Base-by-base conservation (phyloP, 2,113 vertebrate species). In the Pseudopodoces humilis region DNA sequence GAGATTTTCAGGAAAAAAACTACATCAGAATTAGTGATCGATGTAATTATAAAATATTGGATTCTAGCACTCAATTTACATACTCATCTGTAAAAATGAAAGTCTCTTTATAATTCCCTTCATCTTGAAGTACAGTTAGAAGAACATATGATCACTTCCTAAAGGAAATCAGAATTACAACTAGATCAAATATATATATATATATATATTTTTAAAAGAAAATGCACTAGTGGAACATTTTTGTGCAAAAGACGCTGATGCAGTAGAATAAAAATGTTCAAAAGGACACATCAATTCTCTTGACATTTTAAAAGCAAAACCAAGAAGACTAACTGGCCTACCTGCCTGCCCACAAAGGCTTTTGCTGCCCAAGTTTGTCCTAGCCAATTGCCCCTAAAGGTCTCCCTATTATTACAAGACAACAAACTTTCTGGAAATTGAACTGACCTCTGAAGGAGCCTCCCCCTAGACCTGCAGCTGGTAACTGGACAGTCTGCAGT, bases 1-100 rank as follows among this genome's bases (percentile, higher is more conserved):
- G 35, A 78, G 43, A 44, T 39, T 90, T 90, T 37, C 10, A 93
- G 64, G 47, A 90, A 78, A 22, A 75, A 88, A 92, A 65, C 47
- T 64, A 68, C 76, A 72, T 87, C 67, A 88, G 93, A 53, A 56
- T 86, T 56, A 68, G 55, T 21, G 60, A 93, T 94, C 75, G 49
- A 93, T 84, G 41, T 60, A 81, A 90, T 96, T 92, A 86, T 92
- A 59, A 28, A 81, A 19, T 93, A 90, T 91, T 93, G 90, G 64
- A 88, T 94, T 96, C 18, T 23, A 64, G 35, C 20, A 41, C 67
- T 91, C 39, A 59, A 75, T 95, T 90, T 95, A 88, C 79, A 95
- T 88, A 70, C 18, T 56, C 20, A 10, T 52, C 85, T 74, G 68
- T 81, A 88, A 92, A 93, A 96, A 53, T 49, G 20, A 81, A 85